Base-by-base conservation (phyloP, 2,113 vertebrate genomes). In the Podiceps cristatus region DNA sequence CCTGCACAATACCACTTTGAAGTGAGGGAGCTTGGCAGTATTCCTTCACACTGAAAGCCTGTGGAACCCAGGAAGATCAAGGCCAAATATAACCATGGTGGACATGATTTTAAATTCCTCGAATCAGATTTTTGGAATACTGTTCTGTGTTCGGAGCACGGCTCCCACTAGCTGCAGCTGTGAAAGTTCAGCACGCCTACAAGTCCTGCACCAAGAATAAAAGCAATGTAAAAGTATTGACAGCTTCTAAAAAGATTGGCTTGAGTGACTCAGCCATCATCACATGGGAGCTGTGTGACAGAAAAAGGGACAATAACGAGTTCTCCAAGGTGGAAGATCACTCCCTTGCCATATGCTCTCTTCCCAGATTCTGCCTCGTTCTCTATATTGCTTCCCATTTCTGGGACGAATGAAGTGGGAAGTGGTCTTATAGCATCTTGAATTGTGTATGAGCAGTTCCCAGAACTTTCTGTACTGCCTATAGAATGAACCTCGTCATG, bases 121-220 rank as follows among this genome's bases (percentile, higher is more conserved):
- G 3, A 74, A 62, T 25, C 24, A 71, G 55, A 55, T 12, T 52
- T 77, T 66, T 74, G 3, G 25, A 77, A 64, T 66, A 35, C 5
- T 66, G 5, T 40, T 90, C 86, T 83, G 22, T 66, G 15, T 77
- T 93, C 16, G 0, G 63, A 96, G 17, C 50, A 76, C 2, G 0
- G 53, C n/a, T 86, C 88, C 47, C 56, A 44, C 68, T 67, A 94
- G 64, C 47, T 80, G 42, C 69, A 82, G 88, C 66, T 85, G 52
- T 47, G 55, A 78, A 86, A 87, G 60, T 78, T 95, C 86, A 96
- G 52, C 73, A 78, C 3, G 12, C 86, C 91, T 74, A 87, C 86
- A 67, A 81, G n/a, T 74, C n/a, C 89, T 60, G n/a, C 25, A 72
- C 64, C 88, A 96, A 93, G 80, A 91, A 91, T 81, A 97, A 96